Evolutionary conservation across 2,888 invertebrate species (phyloP), one percentile per base, ranked within the genome.

Genomic region (Acronicta alni): DNA sequence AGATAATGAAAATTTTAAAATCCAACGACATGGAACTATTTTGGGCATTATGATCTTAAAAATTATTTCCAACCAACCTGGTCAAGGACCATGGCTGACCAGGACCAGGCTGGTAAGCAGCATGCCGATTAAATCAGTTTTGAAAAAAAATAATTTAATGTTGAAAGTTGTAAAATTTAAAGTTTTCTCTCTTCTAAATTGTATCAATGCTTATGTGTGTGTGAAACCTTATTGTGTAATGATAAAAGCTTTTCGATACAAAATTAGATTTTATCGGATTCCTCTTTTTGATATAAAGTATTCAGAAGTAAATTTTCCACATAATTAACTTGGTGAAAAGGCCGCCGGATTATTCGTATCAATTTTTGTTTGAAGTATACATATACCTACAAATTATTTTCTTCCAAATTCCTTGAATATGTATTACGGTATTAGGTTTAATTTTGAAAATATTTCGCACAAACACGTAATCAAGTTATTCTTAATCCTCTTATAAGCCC

Each of bases 241-340:
- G 10, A 41, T 57, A 30, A 30, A 35, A n/a, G n/a, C 5, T 35
- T n/a, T 35, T 12, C 10, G 30, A 30, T 30, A 30, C n/a, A n/a
- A 6, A n/a, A n/a, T 35, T n/a, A 35, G n/a, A 32, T 14, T 32
- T 32, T 3, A 14, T 14, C 14, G 0, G 14, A 14, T 42, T 45
- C 9, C 17, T 41, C 35, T 23, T 42, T 23, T 23, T n/a, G 3
- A 23, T 18, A 5, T 37, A 17, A 42, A 43, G 44, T 58, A 52
- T 35, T 26, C 8, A 17, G 18, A 30, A 48, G 41, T 42, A 32
- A 57, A 42, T 45, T 42, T 43, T 41, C 32, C 32, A 53, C 53
- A 49, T 59, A 49, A 59, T 38, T 51, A 23, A 37, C 16, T 67
- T 16, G 17, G 35, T 18, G 15, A 56, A 67, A 47, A 23, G 46